phyloP scores from a whole-genome alignment of 2,113 vertebrate species.

The Symphodus melops region DNA sequence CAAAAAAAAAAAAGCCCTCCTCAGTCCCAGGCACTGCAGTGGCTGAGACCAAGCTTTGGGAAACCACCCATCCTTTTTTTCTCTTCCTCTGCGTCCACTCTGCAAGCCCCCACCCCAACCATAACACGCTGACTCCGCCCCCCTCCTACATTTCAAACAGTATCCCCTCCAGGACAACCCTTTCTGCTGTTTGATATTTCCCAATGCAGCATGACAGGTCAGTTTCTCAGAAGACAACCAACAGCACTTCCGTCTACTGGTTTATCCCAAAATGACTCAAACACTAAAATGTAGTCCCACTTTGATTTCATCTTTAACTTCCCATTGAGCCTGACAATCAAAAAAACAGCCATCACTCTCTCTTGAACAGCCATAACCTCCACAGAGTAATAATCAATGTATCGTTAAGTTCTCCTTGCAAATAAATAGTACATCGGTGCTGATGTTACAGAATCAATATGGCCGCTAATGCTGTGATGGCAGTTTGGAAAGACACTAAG shows the following conservation, averaged over 20 bases:
- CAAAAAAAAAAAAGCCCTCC: conserved; percentile 31
- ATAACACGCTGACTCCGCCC: conserved; percentile 5
- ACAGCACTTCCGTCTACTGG: neutral
- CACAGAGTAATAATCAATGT: neutral
- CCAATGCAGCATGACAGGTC: neutral
- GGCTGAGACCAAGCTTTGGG: conserved; percentile 40
- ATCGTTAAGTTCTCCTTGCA: too few relatives aligned
- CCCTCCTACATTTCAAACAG: neutral
- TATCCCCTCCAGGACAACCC: neutral
- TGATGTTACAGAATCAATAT: too few relatives aligned
- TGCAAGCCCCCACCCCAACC: neutral
- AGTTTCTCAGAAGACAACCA: neutral
- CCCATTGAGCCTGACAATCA: neutral
- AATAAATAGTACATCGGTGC: too few relatives aligned
- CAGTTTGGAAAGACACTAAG: too few relatives aligned
- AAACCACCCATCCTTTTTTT: conserved; percentile 46
- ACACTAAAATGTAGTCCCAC: neutral
- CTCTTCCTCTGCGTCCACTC: neutral
- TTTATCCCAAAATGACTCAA: neutral
- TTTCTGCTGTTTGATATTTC: neutral
- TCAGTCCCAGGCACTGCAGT: conserved; percentile 61
- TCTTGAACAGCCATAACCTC: conserved; percentile 22
- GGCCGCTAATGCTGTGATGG: too few relatives aligned
- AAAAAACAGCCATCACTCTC: neutral
- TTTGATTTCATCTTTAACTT: neutral